Evolutionary conservation across 2,797 vertebrate species (phyloP), one percentile per base, ranked within the genome.

Genomic region (Sebastes dallii): DNA sequence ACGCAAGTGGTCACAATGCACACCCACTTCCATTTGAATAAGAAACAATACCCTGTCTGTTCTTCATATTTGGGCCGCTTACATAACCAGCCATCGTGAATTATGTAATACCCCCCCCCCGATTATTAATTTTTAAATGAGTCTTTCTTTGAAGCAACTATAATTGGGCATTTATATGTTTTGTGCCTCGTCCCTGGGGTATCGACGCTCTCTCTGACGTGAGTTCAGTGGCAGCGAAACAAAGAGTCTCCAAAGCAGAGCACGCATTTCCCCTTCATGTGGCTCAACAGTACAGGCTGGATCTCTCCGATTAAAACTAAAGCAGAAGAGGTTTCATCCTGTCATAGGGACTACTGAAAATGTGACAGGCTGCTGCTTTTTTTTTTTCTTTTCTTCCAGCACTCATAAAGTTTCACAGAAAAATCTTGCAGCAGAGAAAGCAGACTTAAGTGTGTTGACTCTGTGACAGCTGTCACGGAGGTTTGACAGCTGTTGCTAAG

Each of bases 121-220:
- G 5, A 30, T 78, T 85, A 91, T 95, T 46, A 87, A 94, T 90
- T 92, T 94, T 95, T 94, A 83, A 95, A 91, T 36, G 20, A 69
- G 83, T 80, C 83, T 77, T 73, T 82, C 89, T 94, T 94, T 93
- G 93, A 94, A 92, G 86, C 76, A 73, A 81, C 89, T 94, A 83
- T 94, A 94, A 95, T 94, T 93, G 91, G 82, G 83, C 89, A 74
- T 94, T 95, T 93, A 92, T 87, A 84, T 88, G 75, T 91, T 95
- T 92, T 92, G 88, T 77, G 84, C 68, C 82, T 82, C 4, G 70
- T 90, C 91, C 92, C 88, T 30, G 78, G 66, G 77, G 89, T 70
- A 81, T 88, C 55, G n/a, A 69, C 65, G 50, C 66, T 80, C 73
- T 72, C 46, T 72, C 46, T 88, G 89, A 89, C 75, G 82, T 36